Conservation (phyloP, 2,113 vertebrate species). For the Felis chaus region DNA sequence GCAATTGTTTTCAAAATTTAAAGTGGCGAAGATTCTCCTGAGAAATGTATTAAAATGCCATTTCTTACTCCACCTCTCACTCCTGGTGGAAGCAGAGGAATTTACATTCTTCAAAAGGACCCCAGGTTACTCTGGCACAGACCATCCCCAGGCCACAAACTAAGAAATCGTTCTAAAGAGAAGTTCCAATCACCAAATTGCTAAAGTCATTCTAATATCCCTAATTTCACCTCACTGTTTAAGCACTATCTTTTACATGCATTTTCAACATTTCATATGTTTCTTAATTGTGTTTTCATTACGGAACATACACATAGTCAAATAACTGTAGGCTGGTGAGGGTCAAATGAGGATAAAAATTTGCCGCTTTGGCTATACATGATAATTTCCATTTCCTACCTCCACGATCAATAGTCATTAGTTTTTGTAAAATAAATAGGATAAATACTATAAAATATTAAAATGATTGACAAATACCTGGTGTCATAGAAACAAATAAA, state of each 20-base stretch:
- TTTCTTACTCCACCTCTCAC: not conserved
- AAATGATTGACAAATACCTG: not conserved
- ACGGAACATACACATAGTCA: not conserved
- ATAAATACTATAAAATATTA: not conserved
- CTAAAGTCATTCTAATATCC: not conserved
- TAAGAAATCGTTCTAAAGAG: not conserved
- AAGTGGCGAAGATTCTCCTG: not conserved
- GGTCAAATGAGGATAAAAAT: not conserved
- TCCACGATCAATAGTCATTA: not conserved
- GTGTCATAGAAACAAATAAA: not conserved
- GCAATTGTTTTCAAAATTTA: not conserved
- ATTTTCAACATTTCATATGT: not conserved
- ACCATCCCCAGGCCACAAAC: not conserved
- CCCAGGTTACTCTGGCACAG: not conserved
- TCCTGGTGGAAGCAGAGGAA: not conserved
- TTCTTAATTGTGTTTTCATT: not conserved
- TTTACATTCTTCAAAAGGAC: not conserved
- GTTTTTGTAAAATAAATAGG: constrained; percentile 28
- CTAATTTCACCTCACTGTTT: not conserved
- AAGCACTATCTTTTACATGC: not conserved
- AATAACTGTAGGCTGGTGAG: not conserved
- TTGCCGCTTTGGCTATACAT: not conserved
- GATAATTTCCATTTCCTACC: not conserved
- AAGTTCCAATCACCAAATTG: not conserved
- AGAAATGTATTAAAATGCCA: not conserved